phyloP scores from a whole-genome alignment of 2,797 vertebrate species.

The Buphagus erythrorhynchus region DNA sequence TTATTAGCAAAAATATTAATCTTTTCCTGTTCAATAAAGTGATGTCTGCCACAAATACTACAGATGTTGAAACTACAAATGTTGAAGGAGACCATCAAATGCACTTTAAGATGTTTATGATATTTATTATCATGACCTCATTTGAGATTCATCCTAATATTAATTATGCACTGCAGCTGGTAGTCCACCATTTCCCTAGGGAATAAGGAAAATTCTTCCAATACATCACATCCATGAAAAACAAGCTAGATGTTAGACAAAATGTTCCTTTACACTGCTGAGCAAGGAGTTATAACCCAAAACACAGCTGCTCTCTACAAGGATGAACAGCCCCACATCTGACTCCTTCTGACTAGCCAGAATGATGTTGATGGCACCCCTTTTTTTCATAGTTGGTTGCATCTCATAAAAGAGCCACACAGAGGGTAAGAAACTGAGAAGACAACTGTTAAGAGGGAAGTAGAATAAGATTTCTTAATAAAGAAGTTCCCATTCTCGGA shows the following conservation, averaged over 20 bases:
- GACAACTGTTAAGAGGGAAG: background rate
- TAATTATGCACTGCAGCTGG: slow-evolving; percentile 4
- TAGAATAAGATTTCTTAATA: background rate
- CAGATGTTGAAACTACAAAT: background rate
- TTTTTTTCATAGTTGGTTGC: background rate
- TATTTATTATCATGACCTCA: slow-evolving; percentile 36
- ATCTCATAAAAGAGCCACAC: background rate
- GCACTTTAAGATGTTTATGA: background rate
- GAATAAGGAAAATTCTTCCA: background rate
- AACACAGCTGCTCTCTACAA: background rate
- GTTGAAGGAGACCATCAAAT: background rate
- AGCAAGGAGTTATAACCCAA: background rate
- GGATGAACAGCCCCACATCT: background rate
- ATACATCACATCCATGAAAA: background rate
- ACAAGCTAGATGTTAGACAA: background rate
- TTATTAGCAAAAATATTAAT: background rate
- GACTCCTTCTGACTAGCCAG: background rate
- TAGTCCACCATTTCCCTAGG: background rate
- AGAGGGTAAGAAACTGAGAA: background rate
- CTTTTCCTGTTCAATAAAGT: background rate
- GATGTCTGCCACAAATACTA: background rate
- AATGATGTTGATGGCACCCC: background rate
- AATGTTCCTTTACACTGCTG: background rate
- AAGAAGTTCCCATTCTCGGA: background rate
- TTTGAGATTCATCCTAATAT: background rate